A percentile compares a stretch with the other conserved stretches of the same genome.
phyloP scores from a whole-genome alignment of 2,888 invertebrate species.

The Tinea trinotella region DNA sequence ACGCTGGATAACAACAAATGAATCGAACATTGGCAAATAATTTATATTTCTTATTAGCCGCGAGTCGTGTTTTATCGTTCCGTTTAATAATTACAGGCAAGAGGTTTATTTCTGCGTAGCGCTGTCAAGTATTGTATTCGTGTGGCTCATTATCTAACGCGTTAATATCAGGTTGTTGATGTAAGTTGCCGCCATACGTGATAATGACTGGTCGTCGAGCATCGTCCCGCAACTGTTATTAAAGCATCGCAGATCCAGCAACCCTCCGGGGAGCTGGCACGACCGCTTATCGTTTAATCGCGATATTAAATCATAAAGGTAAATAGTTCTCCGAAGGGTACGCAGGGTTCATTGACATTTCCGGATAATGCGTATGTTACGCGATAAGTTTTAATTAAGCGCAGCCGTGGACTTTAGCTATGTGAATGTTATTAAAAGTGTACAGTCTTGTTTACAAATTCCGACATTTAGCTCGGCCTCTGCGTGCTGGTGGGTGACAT shows the following conservation, averaged over 20 bases:
- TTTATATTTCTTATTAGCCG: conserved; percentile 2
- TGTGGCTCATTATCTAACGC: conserved; percentile 9
- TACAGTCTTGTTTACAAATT: conserved; percentile 33
- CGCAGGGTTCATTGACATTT: conserved; percentile 9
- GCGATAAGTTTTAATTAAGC: conserved; percentile 15
- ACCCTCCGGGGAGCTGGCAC: conserved; percentile 3
- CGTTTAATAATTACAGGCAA: conserved; percentile 5
- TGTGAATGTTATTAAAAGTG: conserved; percentile 20
- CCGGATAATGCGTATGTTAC: conserved; percentile 12
- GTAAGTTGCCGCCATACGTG: conserved; percentile 1
- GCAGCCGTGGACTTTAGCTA: conserved; percentile 16
- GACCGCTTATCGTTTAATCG: conserved; percentile 7
- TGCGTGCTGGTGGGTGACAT: conserved; percentile 29
- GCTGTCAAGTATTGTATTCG: conserved; percentile 7
- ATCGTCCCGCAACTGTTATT: conserved; percentile 8
- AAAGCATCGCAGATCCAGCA: neutral
- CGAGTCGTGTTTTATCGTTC: conserved; percentile 4
- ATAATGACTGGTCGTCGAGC: conserved; percentile 10
- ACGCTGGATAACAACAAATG: neutral
- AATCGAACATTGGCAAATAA: conserved; percentile 4
- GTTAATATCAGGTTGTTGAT: conserved; percentile 8
- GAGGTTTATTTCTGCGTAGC: neutral
- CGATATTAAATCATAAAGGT: neutral
- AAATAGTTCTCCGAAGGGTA: conserved; percentile 13
- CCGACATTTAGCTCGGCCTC: conserved; percentile 34